A percentile compares a stretch with the other conserved stretches of the same genome.
These are phyloP conservation scores for Drosophila gaucha DNA, from an alignment of 2,888 invertebrate genomes.

Conservation along the genomic window DNA sequence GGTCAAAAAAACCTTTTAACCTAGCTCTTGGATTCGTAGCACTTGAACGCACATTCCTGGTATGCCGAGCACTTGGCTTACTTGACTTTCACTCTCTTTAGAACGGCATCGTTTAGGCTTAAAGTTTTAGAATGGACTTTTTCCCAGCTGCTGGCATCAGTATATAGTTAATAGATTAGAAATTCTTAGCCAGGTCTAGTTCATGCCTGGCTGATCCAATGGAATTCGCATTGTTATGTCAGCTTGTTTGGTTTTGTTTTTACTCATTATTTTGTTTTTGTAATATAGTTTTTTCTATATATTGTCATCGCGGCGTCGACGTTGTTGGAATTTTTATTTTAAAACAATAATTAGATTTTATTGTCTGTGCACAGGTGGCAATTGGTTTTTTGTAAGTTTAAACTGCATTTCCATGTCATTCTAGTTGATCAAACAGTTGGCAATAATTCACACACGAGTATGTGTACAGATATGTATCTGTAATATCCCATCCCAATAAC, in stretches of 20 bases:
- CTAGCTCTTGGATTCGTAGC: not conserved
- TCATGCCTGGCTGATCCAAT: conserved; percentile 65
- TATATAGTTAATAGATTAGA: conserved; percentile 7
- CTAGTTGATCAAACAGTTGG: not conserved
- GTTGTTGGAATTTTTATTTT: conserved; percentile 22
- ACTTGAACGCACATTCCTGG: conserved; percentile 18
- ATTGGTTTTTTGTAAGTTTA: conserved; percentile 4
- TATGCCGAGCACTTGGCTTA: conserved; percentile 11
- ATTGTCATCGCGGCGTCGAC: conserved; percentile 8
- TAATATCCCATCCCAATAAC: not conserved
- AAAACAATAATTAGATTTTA: conserved; percentile 29
- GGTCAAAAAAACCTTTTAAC: not conserved
- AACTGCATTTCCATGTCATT: conserved; percentile 23
- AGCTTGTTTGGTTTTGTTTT: conserved; percentile 15
- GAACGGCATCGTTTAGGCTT: conserved; percentile 8
- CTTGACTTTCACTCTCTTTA: conserved; percentile 49
- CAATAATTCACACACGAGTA: not conserved
- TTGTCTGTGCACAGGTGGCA: conserved; percentile 24
- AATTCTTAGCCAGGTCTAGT: conserved; percentile 66
- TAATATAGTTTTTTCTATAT: conserved; percentile 3
- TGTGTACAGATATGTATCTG: not conserved
- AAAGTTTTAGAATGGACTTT: conserved; percentile 3
- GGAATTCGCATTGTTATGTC: conserved; percentile 58
- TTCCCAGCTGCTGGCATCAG: not conserved
- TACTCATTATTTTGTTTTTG: conserved; percentile 3